These are phyloP conservation scores for Neolamprologus caudopunctatus DNA, from an alignment of 2,113 vertebrate genomes.

Conservation along the genomic window DNA sequence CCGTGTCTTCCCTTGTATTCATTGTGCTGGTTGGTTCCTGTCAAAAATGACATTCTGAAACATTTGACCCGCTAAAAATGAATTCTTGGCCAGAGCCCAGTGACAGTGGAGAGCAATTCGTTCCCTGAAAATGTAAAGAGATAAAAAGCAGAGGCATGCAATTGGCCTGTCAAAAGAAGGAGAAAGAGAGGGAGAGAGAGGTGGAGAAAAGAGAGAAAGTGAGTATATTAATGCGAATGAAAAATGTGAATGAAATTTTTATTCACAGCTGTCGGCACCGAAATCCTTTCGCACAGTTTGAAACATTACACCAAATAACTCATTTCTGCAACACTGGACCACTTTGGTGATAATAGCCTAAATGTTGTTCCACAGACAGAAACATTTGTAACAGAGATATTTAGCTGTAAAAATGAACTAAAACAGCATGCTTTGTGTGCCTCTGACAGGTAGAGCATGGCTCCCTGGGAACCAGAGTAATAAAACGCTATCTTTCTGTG, in stretches of 20 bases:
- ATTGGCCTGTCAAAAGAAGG: conserved; percentile 62
- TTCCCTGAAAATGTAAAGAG: conserved; percentile 68
- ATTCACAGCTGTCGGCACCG: conserved; percentile 42
- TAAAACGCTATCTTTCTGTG: conserved; percentile 84
- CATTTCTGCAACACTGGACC: conserved; percentile 24
- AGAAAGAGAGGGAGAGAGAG: neutral
- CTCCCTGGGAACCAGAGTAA: conserved; percentile 93
- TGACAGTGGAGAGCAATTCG: conserved; percentile 67
- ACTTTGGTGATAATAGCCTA: conserved; percentile 58
- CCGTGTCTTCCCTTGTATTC: conserved; percentile 64
- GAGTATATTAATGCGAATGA: conserved; percentile 54
- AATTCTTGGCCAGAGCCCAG: conserved; percentile 62
- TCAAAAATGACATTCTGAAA: conserved; percentile 74
- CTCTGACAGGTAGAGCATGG: conserved; percentile 85
- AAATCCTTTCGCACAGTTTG: conserved; percentile 43
- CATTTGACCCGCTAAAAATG: conserved; percentile 74
- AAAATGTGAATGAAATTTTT: conserved; percentile 67
- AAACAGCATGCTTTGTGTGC: conserved; percentile 79
- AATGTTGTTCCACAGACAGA: conserved; percentile 59
- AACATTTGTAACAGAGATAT: conserved; percentile 65
- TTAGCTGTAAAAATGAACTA: conserved; percentile 66
- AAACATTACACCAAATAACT: conserved; percentile 45
- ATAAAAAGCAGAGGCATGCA: conserved; percentile 65
- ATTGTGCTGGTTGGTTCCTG: conserved; percentile 68
- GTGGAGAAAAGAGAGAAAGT: conserved; percentile 3